Evolutionary conservation across 2,888 invertebrate genomes (phyloP).

Genomic region (Plebejus argus): DNA sequence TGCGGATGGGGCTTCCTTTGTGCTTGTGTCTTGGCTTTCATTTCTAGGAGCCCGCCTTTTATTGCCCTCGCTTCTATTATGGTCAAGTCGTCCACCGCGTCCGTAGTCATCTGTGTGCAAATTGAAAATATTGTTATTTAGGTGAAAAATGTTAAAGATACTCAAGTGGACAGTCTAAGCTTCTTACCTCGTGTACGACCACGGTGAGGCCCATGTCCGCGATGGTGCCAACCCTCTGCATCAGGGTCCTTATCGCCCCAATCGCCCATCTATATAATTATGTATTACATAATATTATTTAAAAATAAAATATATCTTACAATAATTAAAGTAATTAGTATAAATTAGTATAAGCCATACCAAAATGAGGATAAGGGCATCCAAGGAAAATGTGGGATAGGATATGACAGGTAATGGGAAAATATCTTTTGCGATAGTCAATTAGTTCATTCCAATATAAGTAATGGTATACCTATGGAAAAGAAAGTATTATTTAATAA

Average conservation of each 20-base stretch:
- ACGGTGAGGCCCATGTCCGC: constrained; percentile 75
- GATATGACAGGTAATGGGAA: constrained; percentile 64
- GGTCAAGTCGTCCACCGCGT: constrained; percentile 68
- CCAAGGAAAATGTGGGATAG: constrained; percentile 77
- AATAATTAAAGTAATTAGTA: constrained; percentile 30
- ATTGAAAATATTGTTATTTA: not conserved
- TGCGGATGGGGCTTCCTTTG: constrained; percentile 57
- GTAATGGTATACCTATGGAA: constrained; percentile 64
- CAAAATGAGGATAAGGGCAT: constrained; percentile 74
- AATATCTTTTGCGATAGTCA: constrained; percentile 65
- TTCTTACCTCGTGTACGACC: constrained; percentile 68
- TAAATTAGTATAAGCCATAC: constrained; percentile 55
- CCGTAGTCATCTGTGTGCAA: constrained; percentile 63
- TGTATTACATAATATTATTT: not conserved
- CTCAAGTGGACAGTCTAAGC: not conserved
- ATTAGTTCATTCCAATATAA: constrained; percentile 70
- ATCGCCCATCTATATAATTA: constrained; percentile 65
- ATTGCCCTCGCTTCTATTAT: constrained; percentile 57
- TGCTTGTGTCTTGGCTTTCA: constrained; percentile 56
- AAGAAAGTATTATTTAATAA: constrained; percentile 44
- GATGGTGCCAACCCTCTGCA: constrained; percentile 74
- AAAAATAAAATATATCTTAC: constrained; percentile 22
- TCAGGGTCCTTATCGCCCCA: constrained; percentile 77
- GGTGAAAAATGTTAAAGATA: not conserved
- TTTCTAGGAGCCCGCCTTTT: constrained; percentile 65